phyloP scores from a whole-genome alignment of 2,113 vertebrate species.

The Pogonocichla stellata region DNA sequence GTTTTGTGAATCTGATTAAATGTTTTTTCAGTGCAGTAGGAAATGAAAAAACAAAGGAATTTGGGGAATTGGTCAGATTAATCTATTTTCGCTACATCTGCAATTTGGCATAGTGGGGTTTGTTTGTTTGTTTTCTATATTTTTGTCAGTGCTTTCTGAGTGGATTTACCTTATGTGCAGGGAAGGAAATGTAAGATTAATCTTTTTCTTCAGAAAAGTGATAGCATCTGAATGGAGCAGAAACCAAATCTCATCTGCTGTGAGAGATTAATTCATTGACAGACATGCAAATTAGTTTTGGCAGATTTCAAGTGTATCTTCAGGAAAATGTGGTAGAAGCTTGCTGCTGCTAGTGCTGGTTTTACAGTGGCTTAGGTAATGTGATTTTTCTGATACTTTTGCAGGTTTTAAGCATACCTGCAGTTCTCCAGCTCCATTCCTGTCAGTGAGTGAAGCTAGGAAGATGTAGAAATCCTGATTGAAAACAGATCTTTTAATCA shows the following conservation, averaged over 20 bases:
- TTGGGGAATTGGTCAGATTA: not conserved
- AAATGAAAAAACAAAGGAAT: not conserved
- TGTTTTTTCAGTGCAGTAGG: not conserved
- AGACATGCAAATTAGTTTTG: not conserved
- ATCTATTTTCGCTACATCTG: not conserved
- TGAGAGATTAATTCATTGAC: not conserved
- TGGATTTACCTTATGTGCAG: not conserved
- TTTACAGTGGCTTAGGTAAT: not conserved
- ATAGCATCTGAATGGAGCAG: not conserved
- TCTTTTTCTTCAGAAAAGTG: not conserved
- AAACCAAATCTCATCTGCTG: not conserved
- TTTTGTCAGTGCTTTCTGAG: not conserved
- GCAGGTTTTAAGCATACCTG: not conserved
- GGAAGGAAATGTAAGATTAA: not conserved
- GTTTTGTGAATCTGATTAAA: not conserved
- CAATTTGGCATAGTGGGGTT: not conserved
- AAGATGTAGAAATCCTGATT: not conserved
- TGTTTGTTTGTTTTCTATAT: not conserved
- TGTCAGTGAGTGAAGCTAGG: fast-evolving
- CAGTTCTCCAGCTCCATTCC: not conserved
- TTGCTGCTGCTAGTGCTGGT: not conserved
- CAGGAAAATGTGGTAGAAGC: not conserved
- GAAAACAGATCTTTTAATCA: not conserved
- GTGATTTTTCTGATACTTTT: not conserved
- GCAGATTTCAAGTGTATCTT: not conserved